These are phyloP conservation scores for Cheilosia scutellata DNA, from an alignment of 2,888 invertebrate genomes.

Conservation along the genomic window DNA sequence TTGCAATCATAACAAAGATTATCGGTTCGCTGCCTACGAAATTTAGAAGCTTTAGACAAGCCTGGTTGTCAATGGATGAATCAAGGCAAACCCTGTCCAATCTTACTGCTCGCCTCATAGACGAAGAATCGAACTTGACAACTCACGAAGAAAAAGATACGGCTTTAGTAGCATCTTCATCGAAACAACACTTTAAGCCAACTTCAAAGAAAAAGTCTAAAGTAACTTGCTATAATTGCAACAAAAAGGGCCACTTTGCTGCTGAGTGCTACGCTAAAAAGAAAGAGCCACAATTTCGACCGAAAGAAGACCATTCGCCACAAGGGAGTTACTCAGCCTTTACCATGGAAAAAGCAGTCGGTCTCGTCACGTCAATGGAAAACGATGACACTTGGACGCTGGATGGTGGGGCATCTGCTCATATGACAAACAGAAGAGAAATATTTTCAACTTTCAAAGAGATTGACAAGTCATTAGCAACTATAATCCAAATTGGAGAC, in stretches of 20 bases:
- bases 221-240: constrained; percentile 9
- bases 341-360: not conserved
- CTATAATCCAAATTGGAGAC: not conserved
- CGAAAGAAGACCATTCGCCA: not conserved
- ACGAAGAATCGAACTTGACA: constrained; percentile 19
- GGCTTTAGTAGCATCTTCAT: constrained; percentile 10
- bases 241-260: constrained; percentile 10
- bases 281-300: constrained; percentile 1
- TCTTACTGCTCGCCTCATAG: not conserved
- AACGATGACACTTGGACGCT: not conserved
- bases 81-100: not conserved
- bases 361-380: not conserved
- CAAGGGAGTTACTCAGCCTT: constrained; percentile 13
- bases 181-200: not conserved
- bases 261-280: not conserved
- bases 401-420: not conserved
- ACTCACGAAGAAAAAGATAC: constrained; percentile 12
- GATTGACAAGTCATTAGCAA: not conserved
- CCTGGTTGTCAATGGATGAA: constrained; percentile 9
- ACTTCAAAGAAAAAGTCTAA: not conserved
- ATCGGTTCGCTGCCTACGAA: not conserved
- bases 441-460: constrained; percentile 7
- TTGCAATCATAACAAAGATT: not conserved
- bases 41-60: constrained; percentile 1
- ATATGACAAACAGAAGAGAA: not conserved